Percentiles rank a stretch among this genome's conserved stretches.
Evolutionary conservation across 1,140 invertebrate genomes (phyloP).

Genomic region (Oncopodura yosiiana): DNA sequence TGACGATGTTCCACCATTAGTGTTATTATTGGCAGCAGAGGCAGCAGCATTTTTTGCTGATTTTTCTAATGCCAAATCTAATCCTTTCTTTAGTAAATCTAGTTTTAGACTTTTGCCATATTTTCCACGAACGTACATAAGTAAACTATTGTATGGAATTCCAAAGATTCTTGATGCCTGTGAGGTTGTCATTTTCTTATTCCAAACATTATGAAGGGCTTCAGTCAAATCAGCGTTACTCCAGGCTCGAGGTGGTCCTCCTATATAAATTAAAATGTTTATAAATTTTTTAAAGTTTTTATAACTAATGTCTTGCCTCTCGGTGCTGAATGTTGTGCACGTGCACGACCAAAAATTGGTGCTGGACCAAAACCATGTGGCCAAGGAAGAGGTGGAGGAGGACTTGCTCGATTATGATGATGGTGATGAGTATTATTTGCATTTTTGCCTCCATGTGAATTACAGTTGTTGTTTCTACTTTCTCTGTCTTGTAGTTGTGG

Average conservation of each 20-base stretch:
- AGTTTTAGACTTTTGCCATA: conserved; percentile 80
- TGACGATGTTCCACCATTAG: neutral
- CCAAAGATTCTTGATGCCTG: conserved; percentile 79
- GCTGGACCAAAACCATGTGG: conserved; percentile 22
- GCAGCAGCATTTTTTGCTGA: conserved; percentile 42
- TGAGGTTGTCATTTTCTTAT: conserved; percentile 88
- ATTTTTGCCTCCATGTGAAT: conserved; percentile 5
- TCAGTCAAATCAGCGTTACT: conserved; percentile 80
- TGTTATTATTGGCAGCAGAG: neutral
- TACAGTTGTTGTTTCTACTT: too few relatives aligned
- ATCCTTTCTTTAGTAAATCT: conserved; percentile 66
- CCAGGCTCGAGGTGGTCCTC: conserved; percentile 78
- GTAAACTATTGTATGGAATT: conserved; percentile 78
- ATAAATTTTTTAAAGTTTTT: neutral
- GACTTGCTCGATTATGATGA: conserved; percentile 3
- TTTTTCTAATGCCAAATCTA: conserved; percentile 35
- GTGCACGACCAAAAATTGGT: conserved; percentile 31
- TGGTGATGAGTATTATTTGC: neutral
- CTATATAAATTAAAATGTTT: neutral
- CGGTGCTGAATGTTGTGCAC: conserved; percentile 74
- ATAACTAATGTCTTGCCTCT: conserved; percentile 48
- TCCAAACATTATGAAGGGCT: conserved; percentile 80
- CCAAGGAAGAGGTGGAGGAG: neutral
- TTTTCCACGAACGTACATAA: conserved; percentile 86
- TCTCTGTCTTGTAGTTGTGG: conserved; percentile 7